Percentiles rank a stretch among this genome's conserved stretches.
phyloP scores from a whole-genome alignment of 2,888 invertebrate genomes.

The Malachius bipustulatus region DNA sequence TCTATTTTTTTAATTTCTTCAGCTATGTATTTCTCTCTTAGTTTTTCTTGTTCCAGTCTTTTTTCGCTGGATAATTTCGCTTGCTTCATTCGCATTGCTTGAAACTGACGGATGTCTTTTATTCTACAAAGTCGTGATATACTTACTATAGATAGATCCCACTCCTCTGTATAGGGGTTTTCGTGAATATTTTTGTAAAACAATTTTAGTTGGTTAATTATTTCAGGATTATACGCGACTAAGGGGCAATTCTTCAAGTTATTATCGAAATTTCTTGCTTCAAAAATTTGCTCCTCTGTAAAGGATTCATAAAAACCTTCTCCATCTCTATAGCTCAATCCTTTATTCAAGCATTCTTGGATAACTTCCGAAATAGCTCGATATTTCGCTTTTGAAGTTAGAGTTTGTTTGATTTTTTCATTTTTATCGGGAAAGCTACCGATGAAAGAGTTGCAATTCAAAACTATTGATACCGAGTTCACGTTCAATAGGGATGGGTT shows the following conservation, averaged over 20 bases:
- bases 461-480: slow-evolving; percentile 28
- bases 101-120: slow-evolving; percentile 12
- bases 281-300: slow-evolving; percentile 20
- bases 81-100: slow-evolving; percentile 7
- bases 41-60: slow-evolving; percentile 5
- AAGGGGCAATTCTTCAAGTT: slow-evolving; percentile 9
- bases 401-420: slow-evolving; percentile 23
- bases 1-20: not conserved
- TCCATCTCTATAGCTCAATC: no score
- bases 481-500: slow-evolving; percentile 35
- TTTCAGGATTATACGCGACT: no score
- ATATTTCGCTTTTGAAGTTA: slow-evolving; percentile 17
- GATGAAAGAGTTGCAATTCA: slow-evolving; percentile 6
- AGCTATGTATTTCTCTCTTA: not conserved
- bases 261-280: slow-evolving; percentile 18
- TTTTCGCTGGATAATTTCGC: slow-evolving; percentile 7
- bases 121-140: slow-evolving; percentile 8
- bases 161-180: slow-evolving; percentile 12
- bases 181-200: slow-evolving; percentile 18
- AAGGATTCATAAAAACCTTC: no score
- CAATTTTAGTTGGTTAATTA: slow-evolving; percentile 17
- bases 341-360: no score
- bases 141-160: slow-evolving; percentile 16
- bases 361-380: slow-evolving; percentile 17
- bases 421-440: slow-evolving; percentile 15